Base-by-base conservation (phyloP, 1,140 invertebrate species). In the Pachypsylla venusta region DNA sequence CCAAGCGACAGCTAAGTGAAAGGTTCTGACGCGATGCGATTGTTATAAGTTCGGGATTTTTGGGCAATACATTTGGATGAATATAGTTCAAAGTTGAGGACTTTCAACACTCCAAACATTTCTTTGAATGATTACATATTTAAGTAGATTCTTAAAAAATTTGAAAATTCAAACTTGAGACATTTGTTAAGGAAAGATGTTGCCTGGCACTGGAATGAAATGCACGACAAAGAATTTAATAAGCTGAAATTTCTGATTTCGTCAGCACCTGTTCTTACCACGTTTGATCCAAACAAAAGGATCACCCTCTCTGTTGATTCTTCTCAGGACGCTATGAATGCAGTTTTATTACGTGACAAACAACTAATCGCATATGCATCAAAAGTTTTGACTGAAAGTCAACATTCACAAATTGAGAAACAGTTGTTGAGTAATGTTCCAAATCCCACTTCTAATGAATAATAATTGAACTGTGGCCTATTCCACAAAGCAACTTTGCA, bases 361-460 rank as follows among this genome's bases (percentile, higher is more conserved):
- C 54, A 64, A 40, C 69, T 67, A 16, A 64, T 70, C 5, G 64
- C 62, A n/a, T 73, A 68, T 62, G 70, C 69, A 1, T 69, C 66
- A 5, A 64, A 66, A 58, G 65, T 64, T 5, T 30, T 70, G 7
- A 67, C 57, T 53, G 59, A 60, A 35, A 64, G 67, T 16, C 67
- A 73, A 61, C 56, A 62, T 61, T 62, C 70, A 1, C 67, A 69
- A 58, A 75, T 74, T 22, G 73, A 77, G 61, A 75, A 73, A 55
- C 72, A 77, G 63, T 61, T 68, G 7, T 64, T 74, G 1, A 71
- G 69, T 4, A 70, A 76, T 25, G 61, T 67, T n/a, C n/a, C n/a
- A n/a, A n/a, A n/a, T n/a, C n/a, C n/a, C n/a, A n/a, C n/a, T n/a
- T n/a, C n/a, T n/a, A n/a, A n/a, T n/a, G n/a, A n/a, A n/a, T n/a